Evolutionary conservation across 2,113 vertebrate species (phyloP).

Genomic region (Limanda limanda): DNA sequence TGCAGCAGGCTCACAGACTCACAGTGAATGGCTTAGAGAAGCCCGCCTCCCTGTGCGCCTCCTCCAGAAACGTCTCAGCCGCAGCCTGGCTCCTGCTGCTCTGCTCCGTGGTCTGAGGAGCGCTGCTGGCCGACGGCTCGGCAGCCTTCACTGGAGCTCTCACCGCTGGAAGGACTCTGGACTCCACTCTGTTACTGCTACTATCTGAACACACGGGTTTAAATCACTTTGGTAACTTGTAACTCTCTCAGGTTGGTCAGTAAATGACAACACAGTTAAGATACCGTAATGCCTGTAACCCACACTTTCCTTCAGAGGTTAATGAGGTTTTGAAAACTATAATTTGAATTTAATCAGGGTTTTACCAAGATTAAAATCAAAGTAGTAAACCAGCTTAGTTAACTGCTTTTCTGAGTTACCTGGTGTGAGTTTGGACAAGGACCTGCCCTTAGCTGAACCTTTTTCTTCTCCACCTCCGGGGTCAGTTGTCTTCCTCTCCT

Average conservation of each 20-base stretch:
- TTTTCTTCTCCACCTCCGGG: slow-evolving; percentile 22
- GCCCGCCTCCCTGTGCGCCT: slow-evolving; percentile 81
- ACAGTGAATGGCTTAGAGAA: slow-evolving; percentile 82
- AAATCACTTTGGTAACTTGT: not conserved
- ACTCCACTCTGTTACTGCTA: slow-evolving; percentile 51
- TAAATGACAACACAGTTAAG: not conserved
- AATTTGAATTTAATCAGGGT: no score
- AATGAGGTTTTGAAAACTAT: not conserved
- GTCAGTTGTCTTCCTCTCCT: slow-evolving; percentile 22
- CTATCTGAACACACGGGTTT: slow-evolving; percentile 65
- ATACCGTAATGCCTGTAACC: not conserved
- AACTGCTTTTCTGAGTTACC: slow-evolving; percentile 43
- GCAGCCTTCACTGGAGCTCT: slow-evolving; percentile 68
- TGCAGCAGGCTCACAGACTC: slow-evolving; percentile 47
- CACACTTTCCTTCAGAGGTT: not conserved
- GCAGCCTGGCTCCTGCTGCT: slow-evolving; percentile 72
- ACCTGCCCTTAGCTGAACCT: slow-evolving; percentile 28
- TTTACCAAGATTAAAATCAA: no score
- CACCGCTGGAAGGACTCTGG: slow-evolving; percentile 74
- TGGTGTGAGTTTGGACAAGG: slow-evolving; percentile 58
- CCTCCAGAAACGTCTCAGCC: slow-evolving; percentile 82
- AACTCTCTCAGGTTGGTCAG: not conserved
- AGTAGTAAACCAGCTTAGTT: not conserved
- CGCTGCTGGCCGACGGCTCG: slow-evolving; percentile 60
- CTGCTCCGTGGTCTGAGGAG: slow-evolving; percentile 38